Evolutionary conservation across 2,797 vertebrate genomes (phyloP), one percentile per base, ranked within the genome.

Genomic region (Rachycentron canadum): DNA sequence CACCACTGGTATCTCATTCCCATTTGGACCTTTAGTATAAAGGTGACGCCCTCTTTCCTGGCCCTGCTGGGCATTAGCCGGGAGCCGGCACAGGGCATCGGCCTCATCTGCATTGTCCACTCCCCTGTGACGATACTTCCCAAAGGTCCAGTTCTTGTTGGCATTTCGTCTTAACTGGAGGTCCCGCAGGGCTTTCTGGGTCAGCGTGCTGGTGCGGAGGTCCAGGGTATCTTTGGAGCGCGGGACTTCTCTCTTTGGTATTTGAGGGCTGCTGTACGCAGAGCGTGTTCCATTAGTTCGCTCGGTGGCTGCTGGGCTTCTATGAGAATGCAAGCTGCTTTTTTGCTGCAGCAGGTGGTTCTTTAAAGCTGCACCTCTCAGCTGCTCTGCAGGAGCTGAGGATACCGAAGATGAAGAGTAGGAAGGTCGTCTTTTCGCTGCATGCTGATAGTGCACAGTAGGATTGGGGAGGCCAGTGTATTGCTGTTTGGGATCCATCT

Each of bases 251-350:
- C 84, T 95, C 38, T 92, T 95, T 49, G 91, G 82, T 23, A 91
- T 72, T 64, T 87, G 91, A 55, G 96, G 96, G 74, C 95, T 97
- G 90, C 89, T 95, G 89, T 95, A 94, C 1, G 96, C 94, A 0
- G 96, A 95, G 45, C 89, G 89, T 0, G 93, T 91, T 2, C 92
- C 91, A 4, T 88, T 81, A 0, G 61, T 86, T 32, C 86, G 67
- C 47, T 84, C 88, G 30, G 88, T 87, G 1, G 82, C 79, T 1
- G 81, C 86, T 0, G 89, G 73, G 72, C 86, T 76, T 77, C 86
- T 70, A 3, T 81, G 79, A 32, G 85, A 45, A 56, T 71, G 70
- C 32, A 69, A 7, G 28, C 79, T 53, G 0, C 43, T 60, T 68
- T 86, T 93, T 21, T 91, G 91, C n/a, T 90, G 89, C 70, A 90